Conservation (phyloP, 2,888 invertebrate species). For the Ceramica pisi region DNA sequence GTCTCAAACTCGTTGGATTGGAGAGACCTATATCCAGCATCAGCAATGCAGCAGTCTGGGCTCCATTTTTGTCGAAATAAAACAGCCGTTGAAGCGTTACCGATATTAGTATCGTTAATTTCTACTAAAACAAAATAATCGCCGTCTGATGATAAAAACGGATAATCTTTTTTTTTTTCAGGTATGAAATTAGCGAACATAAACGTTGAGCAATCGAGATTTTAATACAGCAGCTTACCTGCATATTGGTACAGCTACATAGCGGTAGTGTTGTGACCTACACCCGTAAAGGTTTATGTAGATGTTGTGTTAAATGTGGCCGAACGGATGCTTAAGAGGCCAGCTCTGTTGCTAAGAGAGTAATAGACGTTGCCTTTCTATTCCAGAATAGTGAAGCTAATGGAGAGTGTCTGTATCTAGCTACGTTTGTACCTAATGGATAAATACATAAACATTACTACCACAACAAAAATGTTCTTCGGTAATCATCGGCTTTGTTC, state of each 20-base stretch:
- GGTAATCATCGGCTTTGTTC: neutral
- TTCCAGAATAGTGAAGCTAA: constrained; percentile 32
- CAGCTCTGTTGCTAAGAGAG: constrained; percentile 23
- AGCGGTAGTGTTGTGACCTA: constrained; percentile 20
- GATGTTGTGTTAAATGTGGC: constrained; percentile 55
- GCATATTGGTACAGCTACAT: neutral
- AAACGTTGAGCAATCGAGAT: no score
- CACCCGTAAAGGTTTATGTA: constrained; percentile 45
- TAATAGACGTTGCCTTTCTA: constrained; percentile 46
- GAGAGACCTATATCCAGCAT: no score
- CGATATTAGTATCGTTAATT: no score
- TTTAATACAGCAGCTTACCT: no score
- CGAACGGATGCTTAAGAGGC: constrained; percentile 37
- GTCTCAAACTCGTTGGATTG: no score
- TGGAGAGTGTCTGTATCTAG: constrained; percentile 31
- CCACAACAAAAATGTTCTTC: neutral
- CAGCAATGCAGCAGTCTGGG: no score
- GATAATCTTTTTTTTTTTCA: no score
- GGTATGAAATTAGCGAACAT: no score
- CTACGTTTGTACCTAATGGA: neutral
- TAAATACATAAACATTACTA: neutral
- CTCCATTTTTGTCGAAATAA: no score
- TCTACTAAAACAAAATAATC: no score
- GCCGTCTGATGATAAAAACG: no score
- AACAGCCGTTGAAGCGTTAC: no score